Conservation (phyloP, 2,888 invertebrate species). For the Drosophila putrida region DNA sequence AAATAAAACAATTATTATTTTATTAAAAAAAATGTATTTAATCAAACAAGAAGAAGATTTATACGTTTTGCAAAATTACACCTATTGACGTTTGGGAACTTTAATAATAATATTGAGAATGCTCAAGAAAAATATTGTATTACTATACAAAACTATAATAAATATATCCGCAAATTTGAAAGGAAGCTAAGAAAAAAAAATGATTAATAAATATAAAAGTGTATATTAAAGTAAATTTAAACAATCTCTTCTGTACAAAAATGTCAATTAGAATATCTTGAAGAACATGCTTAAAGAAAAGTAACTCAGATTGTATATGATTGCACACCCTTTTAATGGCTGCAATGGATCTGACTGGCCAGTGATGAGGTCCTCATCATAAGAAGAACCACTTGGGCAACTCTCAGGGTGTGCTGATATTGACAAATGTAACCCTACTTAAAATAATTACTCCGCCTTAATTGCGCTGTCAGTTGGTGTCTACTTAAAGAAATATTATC, state of each 20-base stretch:
- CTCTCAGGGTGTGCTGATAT: constrained; percentile 40
- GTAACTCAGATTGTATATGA: constrained; percentile 2
- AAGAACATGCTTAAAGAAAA: not conserved
- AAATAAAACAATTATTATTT: no score
- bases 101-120: no score
- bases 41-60: no score
- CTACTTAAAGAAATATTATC: constrained; percentile 81
- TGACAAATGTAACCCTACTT: constrained; percentile 80
- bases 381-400: constrained; percentile 34
- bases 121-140: no score
- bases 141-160: no score
- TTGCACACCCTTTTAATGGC: not conserved
- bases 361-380: constrained; percentile 13
- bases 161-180: no score
- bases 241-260: not conserved
- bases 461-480: constrained; percentile 82
- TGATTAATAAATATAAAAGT: not conserved
- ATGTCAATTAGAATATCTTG: not conserved
- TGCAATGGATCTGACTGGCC: constrained; percentile 19
- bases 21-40: no score
- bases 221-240: not conserved
- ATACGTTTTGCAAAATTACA: no score
- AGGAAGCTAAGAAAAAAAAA: no score
- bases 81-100: no score
- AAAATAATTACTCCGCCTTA: constrained; percentile 81